phyloP scores from a whole-genome alignment of 1,140 invertebrate species.

The Drosophila kanapiae region DNA sequence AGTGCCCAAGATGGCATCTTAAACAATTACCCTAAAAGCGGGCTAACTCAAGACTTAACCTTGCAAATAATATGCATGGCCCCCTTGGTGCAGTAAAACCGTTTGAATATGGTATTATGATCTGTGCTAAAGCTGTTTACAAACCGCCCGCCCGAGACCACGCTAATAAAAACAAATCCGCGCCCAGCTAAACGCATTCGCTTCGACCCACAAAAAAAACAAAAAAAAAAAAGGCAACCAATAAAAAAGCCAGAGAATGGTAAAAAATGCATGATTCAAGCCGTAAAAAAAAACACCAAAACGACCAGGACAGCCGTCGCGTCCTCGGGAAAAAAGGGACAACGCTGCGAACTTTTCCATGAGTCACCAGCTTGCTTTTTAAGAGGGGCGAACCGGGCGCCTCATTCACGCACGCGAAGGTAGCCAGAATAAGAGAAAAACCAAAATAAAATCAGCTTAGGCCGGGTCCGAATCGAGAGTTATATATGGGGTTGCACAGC shows the following conservation, averaged over 20 bases:
- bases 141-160: constrained; percentile 49
- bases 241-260: constrained; percentile 74
- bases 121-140: constrained; percentile 72
- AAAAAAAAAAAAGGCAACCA: constrained; percentile 32
- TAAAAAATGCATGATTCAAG: constrained; percentile 80
- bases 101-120: constrained; percentile 64
- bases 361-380: constrained; percentile 53
- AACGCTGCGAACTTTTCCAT: constrained; percentile 35
- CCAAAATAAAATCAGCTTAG: constrained; percentile 43
- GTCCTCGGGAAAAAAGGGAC: constrained; percentile 18
- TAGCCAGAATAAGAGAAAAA: constrained; percentile 33
- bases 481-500: constrained; percentile 36
- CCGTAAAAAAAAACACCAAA: constrained; percentile 57
- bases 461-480: constrained; percentile 30
- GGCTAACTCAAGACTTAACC: constrained; percentile 8
- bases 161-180: constrained; percentile 54
- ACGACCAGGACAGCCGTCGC: constrained; percentile 34
- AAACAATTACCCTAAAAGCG: constrained; percentile 38
- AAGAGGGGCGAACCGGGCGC: neutral
- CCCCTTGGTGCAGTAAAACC: constrained; percentile 61
- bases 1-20: neutral
- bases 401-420: constrained; percentile 56
- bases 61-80: constrained; percentile 6
- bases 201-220: neutral
- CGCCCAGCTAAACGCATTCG: constrained; percentile 33